phyloP scores from a whole-genome alignment of 2,797 vertebrate genomes.

The Dermochelys coriacea region DNA sequence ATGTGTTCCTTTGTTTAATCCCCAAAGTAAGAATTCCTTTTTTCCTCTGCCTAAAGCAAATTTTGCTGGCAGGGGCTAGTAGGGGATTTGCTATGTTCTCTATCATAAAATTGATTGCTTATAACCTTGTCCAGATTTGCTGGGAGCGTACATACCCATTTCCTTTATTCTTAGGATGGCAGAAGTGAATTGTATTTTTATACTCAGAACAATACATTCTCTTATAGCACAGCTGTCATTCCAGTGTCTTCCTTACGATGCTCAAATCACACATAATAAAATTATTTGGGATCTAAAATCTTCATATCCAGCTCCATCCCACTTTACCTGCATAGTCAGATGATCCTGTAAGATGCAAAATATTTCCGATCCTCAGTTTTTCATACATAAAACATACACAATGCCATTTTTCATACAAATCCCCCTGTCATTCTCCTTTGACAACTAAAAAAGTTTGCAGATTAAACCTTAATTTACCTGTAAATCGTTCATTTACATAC shows the following conservation, averaged over 20 bases:
- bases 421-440: not conserved
- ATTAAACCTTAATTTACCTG: not conserved
- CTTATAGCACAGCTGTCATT: not conserved
- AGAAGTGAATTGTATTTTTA: not conserved
- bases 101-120: not conserved
- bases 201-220: not conserved
- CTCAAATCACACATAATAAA: not conserved
- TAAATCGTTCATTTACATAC: not conserved
- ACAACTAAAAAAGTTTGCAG: not conserved
- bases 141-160: not conserved
- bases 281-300: not conserved
- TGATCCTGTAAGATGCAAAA: not conserved
- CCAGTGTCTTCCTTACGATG: not conserved
- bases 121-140: not conserved
- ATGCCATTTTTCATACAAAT: not conserved
- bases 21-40: not conserved
- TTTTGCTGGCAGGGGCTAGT: not conserved
- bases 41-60: not conserved
- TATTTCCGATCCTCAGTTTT: not conserved
- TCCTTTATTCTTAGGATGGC: not conserved
- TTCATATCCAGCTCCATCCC: not conserved
- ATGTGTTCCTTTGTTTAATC: not conserved
- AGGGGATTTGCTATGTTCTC: not conserved
- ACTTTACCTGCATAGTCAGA: not conserved
- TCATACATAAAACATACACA: not conserved